A percentile compares a stretch with the other conserved stretches of the same genome.
phyloP scores from a whole-genome alignment of 2,888 invertebrate genomes.

The Furcula furcula region DNA sequence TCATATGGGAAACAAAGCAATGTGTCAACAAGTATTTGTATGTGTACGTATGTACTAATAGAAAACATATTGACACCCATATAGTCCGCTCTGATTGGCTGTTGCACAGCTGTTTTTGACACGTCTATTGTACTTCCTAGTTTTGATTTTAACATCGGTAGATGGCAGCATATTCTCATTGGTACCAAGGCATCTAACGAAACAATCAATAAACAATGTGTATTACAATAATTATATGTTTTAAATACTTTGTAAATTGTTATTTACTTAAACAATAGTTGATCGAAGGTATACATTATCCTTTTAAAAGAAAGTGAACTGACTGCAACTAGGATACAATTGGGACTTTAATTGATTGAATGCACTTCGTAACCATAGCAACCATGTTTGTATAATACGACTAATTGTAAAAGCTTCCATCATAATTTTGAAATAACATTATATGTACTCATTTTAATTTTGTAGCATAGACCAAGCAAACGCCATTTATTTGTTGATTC shows the following conservation, averaged over 20 bases:
- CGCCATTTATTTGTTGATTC: background rate
- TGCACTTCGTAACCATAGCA: conserved; percentile 45
- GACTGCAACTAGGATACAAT: conserved; percentile 7
- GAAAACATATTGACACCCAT: conserved; percentile 58
- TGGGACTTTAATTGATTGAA: conserved; percentile 23
- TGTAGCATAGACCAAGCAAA: no score
- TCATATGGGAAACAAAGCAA: conserved; percentile 74
- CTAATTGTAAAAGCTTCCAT: conserved; percentile 14
- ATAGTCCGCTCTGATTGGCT: conserved; percentile 54
- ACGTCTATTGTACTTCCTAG: conserved; percentile 13
- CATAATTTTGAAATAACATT: background rate
- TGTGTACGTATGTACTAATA: conserved; percentile 49
- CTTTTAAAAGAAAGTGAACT: conserved; percentile 10
- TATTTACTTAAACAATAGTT: no score
- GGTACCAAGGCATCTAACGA: conserved; percentile 40
- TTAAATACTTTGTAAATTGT: background rate
- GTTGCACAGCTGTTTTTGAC: conserved; percentile 77
- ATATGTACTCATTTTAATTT: no score
- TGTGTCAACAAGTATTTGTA: conserved; percentile 57
- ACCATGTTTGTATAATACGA: conserved; percentile 36
- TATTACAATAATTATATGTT: background rate
- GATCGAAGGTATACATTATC: no score
- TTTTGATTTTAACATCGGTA: conserved; percentile 25
- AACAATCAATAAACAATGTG: background rate
- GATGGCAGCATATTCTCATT: conserved; percentile 53